Percentiles rank a stretch among this genome's conserved stretches.
Evolutionary conservation across 2,113 vertebrate genomes (phyloP).

Genomic region (Cisticola juncidis): DNA sequence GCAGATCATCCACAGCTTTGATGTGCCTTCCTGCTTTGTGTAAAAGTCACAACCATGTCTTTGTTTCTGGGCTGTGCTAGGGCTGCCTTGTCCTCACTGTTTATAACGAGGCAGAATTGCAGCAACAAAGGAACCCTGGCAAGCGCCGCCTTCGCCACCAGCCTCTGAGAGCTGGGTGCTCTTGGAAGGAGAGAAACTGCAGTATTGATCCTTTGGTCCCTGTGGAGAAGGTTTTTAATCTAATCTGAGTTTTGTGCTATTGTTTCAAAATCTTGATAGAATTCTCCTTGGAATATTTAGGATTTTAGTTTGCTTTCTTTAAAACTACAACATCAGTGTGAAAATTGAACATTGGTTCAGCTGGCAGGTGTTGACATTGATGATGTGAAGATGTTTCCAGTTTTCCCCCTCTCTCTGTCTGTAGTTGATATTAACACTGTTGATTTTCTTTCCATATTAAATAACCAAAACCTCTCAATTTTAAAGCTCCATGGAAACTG

Average conservation of each 20-base stretch:
- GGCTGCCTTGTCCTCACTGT: background rate
- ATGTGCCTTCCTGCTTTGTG: background rate
- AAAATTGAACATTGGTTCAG: background rate
- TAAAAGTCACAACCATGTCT: background rate
- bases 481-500: background rate
- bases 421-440: background rate
- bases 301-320: background rate
- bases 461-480: background rate
- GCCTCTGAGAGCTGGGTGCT: background rate
- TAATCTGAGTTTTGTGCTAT: background rate
- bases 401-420: rapidly evolving
- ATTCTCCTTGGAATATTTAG: background rate
- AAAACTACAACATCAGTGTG: background rate
- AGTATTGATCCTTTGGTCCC: background rate
- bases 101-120: background rate
- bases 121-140: background rate
- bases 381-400: background rate
- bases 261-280: background rate
- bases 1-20: slow-evolving; percentile 1
- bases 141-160: rapidly evolving
- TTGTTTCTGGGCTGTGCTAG: background rate
- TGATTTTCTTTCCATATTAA: background rate
- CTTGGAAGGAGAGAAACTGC: background rate
- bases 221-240: background rate
- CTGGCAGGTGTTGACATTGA: background rate